A percentile compares a stretch with the other conserved stretches of the same genome.
phyloP scores from a whole-genome alignment of 2,113 vertebrate genomes.

The Phaetusa simplex region DNA sequence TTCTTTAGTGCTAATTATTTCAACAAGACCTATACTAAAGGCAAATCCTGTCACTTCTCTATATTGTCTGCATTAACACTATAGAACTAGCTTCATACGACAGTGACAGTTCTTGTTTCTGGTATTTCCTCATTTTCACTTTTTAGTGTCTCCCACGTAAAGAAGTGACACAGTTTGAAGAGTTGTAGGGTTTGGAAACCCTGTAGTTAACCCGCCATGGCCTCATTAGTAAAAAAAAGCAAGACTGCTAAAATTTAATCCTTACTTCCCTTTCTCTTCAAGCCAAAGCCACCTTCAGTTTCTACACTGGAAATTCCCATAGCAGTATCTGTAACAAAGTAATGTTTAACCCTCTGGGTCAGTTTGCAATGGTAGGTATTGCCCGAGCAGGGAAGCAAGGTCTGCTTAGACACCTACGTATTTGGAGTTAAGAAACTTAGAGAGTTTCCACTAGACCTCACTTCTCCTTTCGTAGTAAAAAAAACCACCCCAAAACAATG shows the following conservation, averaged over 20 bases:
- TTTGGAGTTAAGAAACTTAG: neutral
- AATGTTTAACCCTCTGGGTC: neutral
- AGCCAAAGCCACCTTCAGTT: neutral
- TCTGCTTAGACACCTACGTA: neutral
- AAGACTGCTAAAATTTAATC: neutral
- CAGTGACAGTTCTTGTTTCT: neutral
- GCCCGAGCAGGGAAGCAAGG: neutral
- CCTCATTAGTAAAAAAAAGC: neutral
- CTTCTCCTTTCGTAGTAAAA: neutral
- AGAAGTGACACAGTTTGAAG: neutral
- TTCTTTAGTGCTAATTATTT: conserved; percentile 39
- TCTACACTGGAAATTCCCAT: neutral
- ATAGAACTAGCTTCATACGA: neutral
- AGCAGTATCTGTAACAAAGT: neutral
- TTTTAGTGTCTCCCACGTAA: neutral
- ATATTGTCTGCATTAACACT: neutral
- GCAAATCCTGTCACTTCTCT: neutral
- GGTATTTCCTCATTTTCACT: neutral
- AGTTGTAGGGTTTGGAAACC: neutral
- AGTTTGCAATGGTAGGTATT: neutral
- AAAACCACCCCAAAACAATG: neutral
- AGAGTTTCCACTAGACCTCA: neutral
- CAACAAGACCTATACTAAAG: neutral
- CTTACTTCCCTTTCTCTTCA: neutral
- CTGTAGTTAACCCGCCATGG: neutral